phyloP scores from a whole-genome alignment of 1,140 invertebrate species.

The Aphaenogaster rudis region DNA sequence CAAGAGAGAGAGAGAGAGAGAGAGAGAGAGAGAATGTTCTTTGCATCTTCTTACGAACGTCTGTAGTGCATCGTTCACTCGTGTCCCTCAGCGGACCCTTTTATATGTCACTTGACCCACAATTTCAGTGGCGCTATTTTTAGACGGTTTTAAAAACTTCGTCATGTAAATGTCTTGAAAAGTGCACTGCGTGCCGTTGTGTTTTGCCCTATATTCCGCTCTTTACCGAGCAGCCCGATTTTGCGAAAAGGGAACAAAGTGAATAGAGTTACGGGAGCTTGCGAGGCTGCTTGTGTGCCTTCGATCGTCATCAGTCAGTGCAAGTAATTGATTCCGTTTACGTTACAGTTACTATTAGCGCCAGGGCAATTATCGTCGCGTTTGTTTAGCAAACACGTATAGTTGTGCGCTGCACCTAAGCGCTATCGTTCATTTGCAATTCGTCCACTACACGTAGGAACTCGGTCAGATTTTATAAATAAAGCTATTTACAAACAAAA shows the following conservation, averaged over 20 bases:
- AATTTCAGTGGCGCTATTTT: slow-evolving; percentile 77
- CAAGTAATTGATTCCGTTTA: slow-evolving; percentile 64
- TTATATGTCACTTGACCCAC: slow-evolving; percentile 75
- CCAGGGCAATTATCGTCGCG: slow-evolving; percentile 69
- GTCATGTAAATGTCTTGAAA: slow-evolving; percentile 57
- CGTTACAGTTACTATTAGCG: slow-evolving; percentile 70
- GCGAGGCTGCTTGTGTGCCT: background rate
- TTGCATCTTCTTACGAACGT: slow-evolving; percentile 55
- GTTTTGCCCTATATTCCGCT: slow-evolving; percentile 55
- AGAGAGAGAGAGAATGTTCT: slow-evolving; percentile 17
- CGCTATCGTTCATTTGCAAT: slow-evolving; percentile 38
- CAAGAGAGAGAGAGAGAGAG: too few species aligned
- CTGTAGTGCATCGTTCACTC: slow-evolving; percentile 20
- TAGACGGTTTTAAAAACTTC: slow-evolving; percentile 73
- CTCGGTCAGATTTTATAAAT: slow-evolving; percentile 16
- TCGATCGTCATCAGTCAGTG: slow-evolving; percentile 7
- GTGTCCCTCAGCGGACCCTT: slow-evolving; percentile 49
- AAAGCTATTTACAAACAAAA: background rate
- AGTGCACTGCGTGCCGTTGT: slow-evolving; percentile 33
- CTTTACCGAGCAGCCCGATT: slow-evolving; percentile 64
- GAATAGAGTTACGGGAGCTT: background rate
- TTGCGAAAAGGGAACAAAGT: slow-evolving; percentile 12
- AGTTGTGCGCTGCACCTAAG: slow-evolving; percentile 22
- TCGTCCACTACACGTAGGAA: background rate
- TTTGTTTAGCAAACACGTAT: slow-evolving; percentile 71